Base-by-base conservation (phyloP, 1,140 invertebrate genomes). In the Radopholus similis region DNA sequence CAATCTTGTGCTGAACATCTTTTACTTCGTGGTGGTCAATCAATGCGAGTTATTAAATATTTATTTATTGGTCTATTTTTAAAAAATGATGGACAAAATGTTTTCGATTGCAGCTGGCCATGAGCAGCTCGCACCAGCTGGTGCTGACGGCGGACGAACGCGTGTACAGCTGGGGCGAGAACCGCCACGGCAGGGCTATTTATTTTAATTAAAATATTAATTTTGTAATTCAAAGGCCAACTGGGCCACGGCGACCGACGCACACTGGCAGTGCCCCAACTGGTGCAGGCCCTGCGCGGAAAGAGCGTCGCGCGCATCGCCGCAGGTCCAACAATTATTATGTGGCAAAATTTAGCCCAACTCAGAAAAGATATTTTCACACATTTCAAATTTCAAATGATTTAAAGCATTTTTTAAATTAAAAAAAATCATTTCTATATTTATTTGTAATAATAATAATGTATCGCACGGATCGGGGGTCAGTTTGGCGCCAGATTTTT, bases 131-230 rank as follows among this genome's bases (percentile, higher is more conserved):
- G 21, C 90, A 91, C 83, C 87, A 87, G 75, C 85, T 90, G 59
- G 87, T 88, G 30, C 84, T 90, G 2, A 89, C 89, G 64, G 76
- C 78, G 75, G 88, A 90, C 77, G 84, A 85, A 35, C 82, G 86
- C 13, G 88, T 90, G 15, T 90, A 87, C 77, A 86, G 87, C 4
- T 90, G 89, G 89, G 90, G 90, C 32, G 86, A 88, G 77, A 88
- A 88, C 11, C 89, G 89, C 1, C 86, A 88, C 68, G 88, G 87
- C 0, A 84, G 86, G 38, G 4, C 86, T 85, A 83, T 82, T 83
- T 64, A 82, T 84, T 38, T 32, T n/a, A 64, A 0, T 9, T 51
- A 51, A n/a, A n/a, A n/a, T n/a, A n/a, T n/a, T n/a, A n/a, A n/a
- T n/a, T n/a, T n/a, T n/a, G n/a, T n/a, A n/a, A 26, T 51, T 0